These are phyloP conservation scores for Axea sp. DNA, from an alignment of 2,888 invertebrate species.

Conservation along the genomic window DNA sequence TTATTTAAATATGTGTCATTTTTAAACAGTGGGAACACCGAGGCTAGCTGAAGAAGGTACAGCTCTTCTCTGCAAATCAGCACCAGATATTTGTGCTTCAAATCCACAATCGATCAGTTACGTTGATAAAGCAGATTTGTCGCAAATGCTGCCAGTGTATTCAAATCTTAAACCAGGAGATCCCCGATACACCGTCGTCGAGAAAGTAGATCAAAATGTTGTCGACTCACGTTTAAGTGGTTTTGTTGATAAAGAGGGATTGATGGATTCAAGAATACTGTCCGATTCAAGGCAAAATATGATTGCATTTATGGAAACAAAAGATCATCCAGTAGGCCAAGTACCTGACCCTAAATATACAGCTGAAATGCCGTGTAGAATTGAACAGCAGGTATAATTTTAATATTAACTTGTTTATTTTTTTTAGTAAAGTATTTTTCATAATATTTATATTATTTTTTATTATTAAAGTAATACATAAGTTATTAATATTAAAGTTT, in stretches of 20 bases:
- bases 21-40: constrained; percentile 66
- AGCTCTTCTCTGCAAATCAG: constrained; percentile 76
- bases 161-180: constrained; percentile 73
- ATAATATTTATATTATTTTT: no score
- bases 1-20: no score
- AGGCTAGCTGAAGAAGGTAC: constrained; percentile 76
- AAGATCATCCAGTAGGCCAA: constrained; percentile 71
- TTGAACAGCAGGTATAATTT: constrained; percentile 55
- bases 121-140: constrained; percentile 77
- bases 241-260: constrained; percentile 76
- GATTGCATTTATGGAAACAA: constrained; percentile 75
- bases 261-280: constrained; percentile 76
- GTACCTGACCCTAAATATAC: constrained; percentile 64
- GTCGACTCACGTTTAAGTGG: constrained; percentile 76
- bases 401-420: no score
- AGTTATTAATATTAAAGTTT: no score
- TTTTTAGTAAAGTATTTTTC: no score
- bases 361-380: constrained; percentile 53
- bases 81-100: constrained; percentile 77
- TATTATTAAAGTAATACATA: no score
- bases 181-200: constrained; percentile 72
- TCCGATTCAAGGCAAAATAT: constrained; percentile 77
- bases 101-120: constrained; percentile 78
- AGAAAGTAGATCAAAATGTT: constrained; percentile 73
- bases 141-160: constrained; percentile 76